Conservation (phyloP, 2,797 vertebrate species). For the Mastacembelus armatus region DNA sequence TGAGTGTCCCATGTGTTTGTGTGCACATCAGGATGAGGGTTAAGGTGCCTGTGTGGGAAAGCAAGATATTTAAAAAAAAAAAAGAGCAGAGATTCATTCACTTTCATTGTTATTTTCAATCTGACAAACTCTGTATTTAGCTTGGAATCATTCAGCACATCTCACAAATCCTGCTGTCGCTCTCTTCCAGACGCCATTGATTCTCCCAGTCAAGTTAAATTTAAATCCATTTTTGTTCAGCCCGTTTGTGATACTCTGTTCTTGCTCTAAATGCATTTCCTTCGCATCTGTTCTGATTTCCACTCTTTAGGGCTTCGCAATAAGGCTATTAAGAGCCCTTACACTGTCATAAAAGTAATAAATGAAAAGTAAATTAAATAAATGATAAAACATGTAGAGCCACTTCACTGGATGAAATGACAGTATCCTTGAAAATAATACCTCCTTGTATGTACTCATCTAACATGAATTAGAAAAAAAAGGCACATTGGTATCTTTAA, state of each 20-base stretch:
- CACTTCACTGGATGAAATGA: conserved; percentile 9
- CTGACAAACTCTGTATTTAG: too few species aligned
- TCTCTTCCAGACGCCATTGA: conserved; percentile 4
- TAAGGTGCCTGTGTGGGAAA: conserved; percentile 14
- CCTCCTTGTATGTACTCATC: background rate
- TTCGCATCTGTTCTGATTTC: background rate
- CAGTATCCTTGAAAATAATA: background rate
- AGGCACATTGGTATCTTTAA: too few species aligned
- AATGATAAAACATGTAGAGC: background rate
- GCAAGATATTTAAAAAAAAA: too few species aligned
- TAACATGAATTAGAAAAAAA: too few species aligned
- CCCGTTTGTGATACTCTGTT: background rate
- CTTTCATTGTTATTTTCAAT: background rate
- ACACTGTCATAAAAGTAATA: background rate
- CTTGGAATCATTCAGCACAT: background rate
- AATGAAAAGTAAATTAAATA: background rate
- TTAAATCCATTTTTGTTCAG: background rate
- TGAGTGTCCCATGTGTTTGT: background rate
- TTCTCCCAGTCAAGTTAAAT: background rate
- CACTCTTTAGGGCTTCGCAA: too few species aligned
- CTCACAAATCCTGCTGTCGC: conserved; percentile 2
- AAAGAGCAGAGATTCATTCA: too few species aligned
- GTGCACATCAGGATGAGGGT: background rate
- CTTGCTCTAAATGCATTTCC: background rate
- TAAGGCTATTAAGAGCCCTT: conserved; percentile 3